Evolutionary conservation across 2,888 invertebrate genomes (phyloP).

Genomic region (Leptopterna dolabrata): DNA sequence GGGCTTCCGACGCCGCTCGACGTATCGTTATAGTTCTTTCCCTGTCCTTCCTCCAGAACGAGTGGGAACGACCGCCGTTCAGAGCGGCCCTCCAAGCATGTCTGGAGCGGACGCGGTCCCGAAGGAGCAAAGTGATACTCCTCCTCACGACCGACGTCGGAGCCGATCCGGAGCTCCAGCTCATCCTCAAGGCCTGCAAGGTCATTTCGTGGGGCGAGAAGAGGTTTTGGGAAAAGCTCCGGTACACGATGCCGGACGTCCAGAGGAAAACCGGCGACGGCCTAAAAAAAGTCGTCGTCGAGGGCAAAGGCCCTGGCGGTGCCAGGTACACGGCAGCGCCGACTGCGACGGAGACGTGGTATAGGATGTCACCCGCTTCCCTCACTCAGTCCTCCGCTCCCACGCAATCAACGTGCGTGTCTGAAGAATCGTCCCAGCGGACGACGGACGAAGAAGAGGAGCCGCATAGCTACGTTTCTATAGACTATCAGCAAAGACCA

Average conservation of each 20-base stretch:
- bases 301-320: conserved; percentile 71
- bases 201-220: conserved; percentile 89
- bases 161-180: conserved; percentile 86
- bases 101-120: conserved; percentile 83
- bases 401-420: conserved; percentile 64
- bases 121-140: conserved; percentile 89
- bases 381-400: conserved; percentile 63
- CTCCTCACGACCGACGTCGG: conserved; percentile 82
- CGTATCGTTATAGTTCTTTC: conserved; percentile 89
- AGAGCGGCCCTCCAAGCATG: conserved; percentile 91
- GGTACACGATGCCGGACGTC: conserved; percentile 90
- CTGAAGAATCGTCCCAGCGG: conserved; percentile 67
- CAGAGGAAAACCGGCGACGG: conserved; percentile 58
- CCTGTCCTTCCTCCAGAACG: conserved; percentile 89
- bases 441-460: conserved; percentile 72
- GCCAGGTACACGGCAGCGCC: conserved; percentile 80
- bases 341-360: conserved; percentile 75
- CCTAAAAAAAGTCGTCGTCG: conserved; percentile 58
- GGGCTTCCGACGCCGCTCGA: conserved; percentile 88
- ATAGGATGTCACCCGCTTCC: conserved; percentile 69
- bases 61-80: conserved; percentile 93
- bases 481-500: conserved; percentile 67
- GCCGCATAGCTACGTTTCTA: conserved; percentile 78
- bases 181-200: conserved; percentile 88
- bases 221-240: conserved; percentile 93